Evolutionary conservation across 2,113 vertebrate genomes (phyloP).

Genomic region (Cephalopterus ornatus): DNA sequence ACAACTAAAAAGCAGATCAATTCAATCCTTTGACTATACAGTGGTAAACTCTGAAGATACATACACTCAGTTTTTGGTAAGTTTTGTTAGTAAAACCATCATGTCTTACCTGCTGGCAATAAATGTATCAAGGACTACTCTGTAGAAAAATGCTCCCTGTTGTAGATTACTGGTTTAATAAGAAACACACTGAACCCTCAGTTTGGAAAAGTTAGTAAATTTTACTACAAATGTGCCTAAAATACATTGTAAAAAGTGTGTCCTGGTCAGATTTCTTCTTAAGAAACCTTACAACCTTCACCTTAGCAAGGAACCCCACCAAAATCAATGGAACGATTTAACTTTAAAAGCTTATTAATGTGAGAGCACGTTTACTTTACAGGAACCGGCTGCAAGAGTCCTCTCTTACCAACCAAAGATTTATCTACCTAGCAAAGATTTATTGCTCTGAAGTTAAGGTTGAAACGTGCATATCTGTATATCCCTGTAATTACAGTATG

Average conservation of each 20-base stretch:
- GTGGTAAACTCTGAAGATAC: neutral
- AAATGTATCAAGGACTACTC: neutral
- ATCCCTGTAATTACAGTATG: conserved; percentile 44
- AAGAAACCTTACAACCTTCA: neutral
- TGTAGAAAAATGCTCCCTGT: neutral
- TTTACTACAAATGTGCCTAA: neutral
- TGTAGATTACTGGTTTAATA: neutral
- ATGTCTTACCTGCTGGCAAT: neutral
- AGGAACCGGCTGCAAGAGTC: neutral
- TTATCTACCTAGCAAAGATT: conserved; percentile 30
- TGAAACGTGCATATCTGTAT: conserved; percentile 45
- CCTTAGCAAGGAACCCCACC: neutral
- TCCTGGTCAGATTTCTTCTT: neutral
- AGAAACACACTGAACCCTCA: neutral
- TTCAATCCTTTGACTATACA: neutral
- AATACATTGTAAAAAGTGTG: neutral
- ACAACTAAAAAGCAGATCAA: fast-evolving
- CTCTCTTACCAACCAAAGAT: conserved; percentile 11
- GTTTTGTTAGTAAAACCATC: neutral
- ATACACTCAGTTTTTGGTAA: neutral
- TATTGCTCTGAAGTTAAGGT: conserved; percentile 26
- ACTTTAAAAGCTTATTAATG: conserved; percentile 31
- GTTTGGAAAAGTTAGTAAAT: conserved; percentile 3
- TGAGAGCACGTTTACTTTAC: conserved; percentile 24
- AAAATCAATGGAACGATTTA: conserved; percentile 39